Percentiles rank a stretch among this genome's conserved stretches.
These are phyloP conservation scores for Diadegma fenestrale DNA, from an alignment of 2,888 invertebrate species.

Conservation along the genomic window DNA sequence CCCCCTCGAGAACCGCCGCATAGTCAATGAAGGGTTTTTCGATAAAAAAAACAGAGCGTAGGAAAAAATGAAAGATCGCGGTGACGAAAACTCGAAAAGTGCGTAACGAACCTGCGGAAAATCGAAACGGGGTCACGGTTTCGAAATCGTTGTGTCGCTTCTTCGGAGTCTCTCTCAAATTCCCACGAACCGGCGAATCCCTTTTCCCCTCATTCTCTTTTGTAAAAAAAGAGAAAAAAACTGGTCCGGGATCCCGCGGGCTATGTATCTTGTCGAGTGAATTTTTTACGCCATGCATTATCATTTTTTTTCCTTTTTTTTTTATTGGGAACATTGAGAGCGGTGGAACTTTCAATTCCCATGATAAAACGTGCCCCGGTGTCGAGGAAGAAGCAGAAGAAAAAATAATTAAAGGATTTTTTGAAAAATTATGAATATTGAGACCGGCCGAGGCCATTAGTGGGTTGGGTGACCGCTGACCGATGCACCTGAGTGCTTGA, in stretches of 20 bases:
- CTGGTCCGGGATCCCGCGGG: background rate
- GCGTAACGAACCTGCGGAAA: conserved; percentile 56
- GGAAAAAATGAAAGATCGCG: conserved; percentile 19
- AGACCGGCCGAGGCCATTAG: background rate
- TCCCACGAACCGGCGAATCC: conserved; percentile 62
- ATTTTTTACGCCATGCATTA: conserved; percentile 47
- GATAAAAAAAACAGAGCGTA: background rate
- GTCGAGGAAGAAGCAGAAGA: too few species aligned
- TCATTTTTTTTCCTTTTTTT: conserved; percentile 34
- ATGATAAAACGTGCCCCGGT: background rate
- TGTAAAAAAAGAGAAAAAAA: conserved; percentile 47
- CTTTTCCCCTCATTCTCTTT: conserved; percentile 15
- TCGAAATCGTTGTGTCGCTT: conserved; percentile 58
- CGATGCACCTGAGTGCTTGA: too few species aligned
- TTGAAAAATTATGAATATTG: background rate
- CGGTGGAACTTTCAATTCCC: background rate
- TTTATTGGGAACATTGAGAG: conserved; percentile 15
- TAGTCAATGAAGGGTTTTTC: background rate
- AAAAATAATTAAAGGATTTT: too few species aligned
- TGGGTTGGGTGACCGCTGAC: background rate
- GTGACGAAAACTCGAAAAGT: conserved; percentile 16
- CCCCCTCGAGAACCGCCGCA: background rate
- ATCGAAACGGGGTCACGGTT: conserved; percentile 58
- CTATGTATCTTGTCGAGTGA: conserved; percentile 43
- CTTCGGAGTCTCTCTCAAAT: conserved; percentile 66